These are phyloP conservation scores for Camponotus fellah DNA, from an alignment of 2,888 invertebrate genomes.

Conservation along the genomic window DNA sequence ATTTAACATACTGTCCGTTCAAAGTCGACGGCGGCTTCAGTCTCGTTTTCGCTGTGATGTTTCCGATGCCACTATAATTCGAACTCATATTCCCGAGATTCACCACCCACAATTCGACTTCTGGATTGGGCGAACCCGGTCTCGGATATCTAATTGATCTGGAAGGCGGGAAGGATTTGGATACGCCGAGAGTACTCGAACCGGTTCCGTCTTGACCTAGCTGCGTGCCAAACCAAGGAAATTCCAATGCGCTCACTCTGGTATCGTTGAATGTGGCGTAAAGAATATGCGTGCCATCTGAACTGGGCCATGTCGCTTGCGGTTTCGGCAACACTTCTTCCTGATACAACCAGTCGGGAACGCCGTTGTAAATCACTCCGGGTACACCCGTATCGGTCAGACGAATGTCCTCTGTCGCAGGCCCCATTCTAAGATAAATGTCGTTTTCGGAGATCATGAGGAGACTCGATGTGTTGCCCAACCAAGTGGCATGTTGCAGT, in stretches of 20 bases:
- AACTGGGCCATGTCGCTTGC: constrained; percentile 94
- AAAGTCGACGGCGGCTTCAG: constrained; percentile 91
- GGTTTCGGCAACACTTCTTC: constrained; percentile 95
- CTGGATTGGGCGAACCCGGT: constrained; percentile 95
- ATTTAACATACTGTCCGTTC: constrained; percentile 91
- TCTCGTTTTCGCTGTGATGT: constrained; percentile 66
- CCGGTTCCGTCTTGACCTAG: constrained; percentile 85
- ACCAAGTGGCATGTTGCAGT: constrained; percentile 94
- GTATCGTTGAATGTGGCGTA: constrained; percentile 96
- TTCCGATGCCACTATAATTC: constrained; percentile 62
- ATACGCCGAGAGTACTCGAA: constrained; percentile 85
- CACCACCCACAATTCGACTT: constrained; percentile 93
- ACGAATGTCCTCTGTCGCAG: constrained; percentile 89
- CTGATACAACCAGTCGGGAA: constrained; percentile 99
- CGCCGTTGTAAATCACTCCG: constrained; percentile 95
- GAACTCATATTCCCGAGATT: constrained; percentile 90
- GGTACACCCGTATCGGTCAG: constrained; percentile 92
- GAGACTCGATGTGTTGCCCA: constrained; percentile 92
- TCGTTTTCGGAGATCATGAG: constrained; percentile 95
- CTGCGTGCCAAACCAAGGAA: constrained; percentile 92
- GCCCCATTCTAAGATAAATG: constrained; percentile 93
- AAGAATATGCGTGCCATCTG: constrained; percentile 93
- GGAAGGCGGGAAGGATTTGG: constrained; percentile 92
- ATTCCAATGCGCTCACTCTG: constrained; percentile 85
- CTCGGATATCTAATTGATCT: constrained; percentile 94